Conservation (phyloP, 2,888 invertebrate species). For the Pherbina coryleti region DNA sequence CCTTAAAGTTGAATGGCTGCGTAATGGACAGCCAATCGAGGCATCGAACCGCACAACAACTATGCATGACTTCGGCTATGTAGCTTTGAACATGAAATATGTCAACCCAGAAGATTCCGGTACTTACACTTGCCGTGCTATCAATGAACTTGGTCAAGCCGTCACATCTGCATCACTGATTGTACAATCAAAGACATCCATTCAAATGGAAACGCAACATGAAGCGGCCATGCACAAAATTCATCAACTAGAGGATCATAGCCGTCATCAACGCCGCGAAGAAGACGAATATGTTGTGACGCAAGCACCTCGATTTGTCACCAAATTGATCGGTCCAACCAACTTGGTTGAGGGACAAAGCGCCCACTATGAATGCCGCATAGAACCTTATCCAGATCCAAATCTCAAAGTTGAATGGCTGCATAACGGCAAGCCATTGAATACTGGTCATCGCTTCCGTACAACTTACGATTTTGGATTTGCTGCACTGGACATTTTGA, state of each 20-base stretch:
- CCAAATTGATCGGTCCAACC: constrained; percentile 88
- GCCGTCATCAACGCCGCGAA: constrained; percentile 83
- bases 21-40: constrained; percentile 91
- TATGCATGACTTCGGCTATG: constrained; percentile 98
- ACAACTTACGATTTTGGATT: constrained; percentile 98
- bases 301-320: constrained; percentile 87
- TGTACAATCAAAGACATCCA: constrained; percentile 89
- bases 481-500: constrained; percentile 93
- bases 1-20: constrained; percentile 92
- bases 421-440: constrained; percentile 90
- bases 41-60: constrained; percentile 93
- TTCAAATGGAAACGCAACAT: constrained; percentile 90
- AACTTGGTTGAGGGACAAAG: constrained; percentile 89
- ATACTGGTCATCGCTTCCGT: constrained; percentile 90
- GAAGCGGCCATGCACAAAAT: constrained; percentile 90
- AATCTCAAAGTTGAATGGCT: constrained; percentile 93
- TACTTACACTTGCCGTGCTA: constrained; percentile 93
- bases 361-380: constrained; percentile 92
- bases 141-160: constrained; percentile 94
- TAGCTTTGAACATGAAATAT: constrained; percentile 93
- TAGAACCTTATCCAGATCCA: constrained; percentile 92
- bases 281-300: constrained; percentile 85
- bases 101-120: constrained; percentile 97
- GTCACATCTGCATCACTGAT: constrained; percentile 92
- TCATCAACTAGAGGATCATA: constrained; percentile 85